Percentiles rank a stretch among this genome's conserved stretches.
These are phyloP conservation scores for Zeugodacus cucurbitae DNA, from an alignment of 1,140 invertebrate species.

Conservation along the genomic window DNA sequence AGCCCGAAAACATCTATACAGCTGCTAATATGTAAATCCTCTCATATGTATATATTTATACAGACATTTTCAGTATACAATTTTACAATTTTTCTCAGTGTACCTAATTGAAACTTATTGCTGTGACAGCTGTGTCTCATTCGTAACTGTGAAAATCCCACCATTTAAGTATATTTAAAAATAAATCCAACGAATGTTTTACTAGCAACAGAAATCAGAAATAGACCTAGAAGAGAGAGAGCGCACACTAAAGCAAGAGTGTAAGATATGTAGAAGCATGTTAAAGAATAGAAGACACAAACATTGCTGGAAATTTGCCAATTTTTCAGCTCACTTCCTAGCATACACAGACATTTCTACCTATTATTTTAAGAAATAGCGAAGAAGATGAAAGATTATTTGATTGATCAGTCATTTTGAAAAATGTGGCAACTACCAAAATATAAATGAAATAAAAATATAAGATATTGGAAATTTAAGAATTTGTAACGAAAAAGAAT, in stretches of 20 bases:
- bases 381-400: too few relatives aligned
- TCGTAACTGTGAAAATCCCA: constrained; percentile 15
- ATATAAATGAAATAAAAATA: background rate
- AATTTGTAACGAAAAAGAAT: background rate
- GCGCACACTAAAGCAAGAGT: background rate
- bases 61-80: background rate
- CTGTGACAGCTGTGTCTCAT: constrained; percentile 1
- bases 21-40: too few relatives aligned
- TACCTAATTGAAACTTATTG: background rate
- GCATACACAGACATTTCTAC: background rate
- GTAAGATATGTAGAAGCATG: background rate
- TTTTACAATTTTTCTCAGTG: background rate
- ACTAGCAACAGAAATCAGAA: background rate
- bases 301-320: constrained; percentile 12
- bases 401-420: too few relatives aligned
- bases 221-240: background rate
- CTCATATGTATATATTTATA: too few relatives aligned
- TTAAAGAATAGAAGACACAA: background rate
- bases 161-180: constrained; percentile 7
- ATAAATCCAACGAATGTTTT: constrained; percentile 10
- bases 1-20: too few relatives aligned
- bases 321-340: background rate
- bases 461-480: background rate
- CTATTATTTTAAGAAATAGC: too few relatives aligned
- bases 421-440: background rate